Percentiles rank a stretch among this genome's conserved stretches.
These are phyloP conservation scores for Danio choprae DNA, from an alignment of 2,797 vertebrate species.

Conservation along the genomic window DNA sequence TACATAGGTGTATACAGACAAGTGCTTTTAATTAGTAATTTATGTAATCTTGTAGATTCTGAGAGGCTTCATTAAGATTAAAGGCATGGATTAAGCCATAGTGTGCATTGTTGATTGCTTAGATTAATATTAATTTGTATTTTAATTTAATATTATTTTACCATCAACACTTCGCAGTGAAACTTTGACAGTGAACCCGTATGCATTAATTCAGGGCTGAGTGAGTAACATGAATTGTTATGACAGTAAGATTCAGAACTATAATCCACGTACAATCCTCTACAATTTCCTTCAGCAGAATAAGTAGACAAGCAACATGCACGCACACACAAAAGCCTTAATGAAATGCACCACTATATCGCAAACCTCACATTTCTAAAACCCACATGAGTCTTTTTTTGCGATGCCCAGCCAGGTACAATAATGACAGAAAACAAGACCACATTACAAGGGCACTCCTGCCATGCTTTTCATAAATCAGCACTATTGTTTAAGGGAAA, in stretches of 20 bases:
- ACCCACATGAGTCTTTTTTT: background rate
- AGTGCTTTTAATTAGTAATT: background rate
- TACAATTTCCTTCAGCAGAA: background rate
- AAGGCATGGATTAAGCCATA: background rate
- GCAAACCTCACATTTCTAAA: constrained; percentile 19
- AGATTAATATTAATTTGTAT: background rate
- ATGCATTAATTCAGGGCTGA: constrained; percentile 11
- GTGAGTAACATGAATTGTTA: constrained; percentile 23
- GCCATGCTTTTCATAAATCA: constrained; percentile 35
- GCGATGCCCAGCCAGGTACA: constrained; percentile 21
- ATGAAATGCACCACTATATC: constrained; percentile 22
- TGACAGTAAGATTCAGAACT: constrained; percentile 34
- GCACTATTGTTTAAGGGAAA: constrained; percentile 63
- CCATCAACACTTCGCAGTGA: constrained; percentile 3
- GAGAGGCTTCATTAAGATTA: background rate
- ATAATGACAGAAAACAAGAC: constrained; percentile 46
- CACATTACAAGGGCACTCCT: constrained; percentile 6
- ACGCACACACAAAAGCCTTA: constrained; percentile 8
- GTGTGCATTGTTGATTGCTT: background rate
- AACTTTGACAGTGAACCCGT: background rate
- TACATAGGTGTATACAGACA: background rate
- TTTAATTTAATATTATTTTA: constrained; percentile 6
- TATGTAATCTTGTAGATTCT: background rate
- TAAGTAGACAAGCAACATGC: background rate
- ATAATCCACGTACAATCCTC: constrained; percentile 15